A percentile compares a stretch with the other conserved stretches of the same genome.
phyloP scores from a whole-genome alignment of 2,888 invertebrate species.

The Cephus nigrinus region DNA sequence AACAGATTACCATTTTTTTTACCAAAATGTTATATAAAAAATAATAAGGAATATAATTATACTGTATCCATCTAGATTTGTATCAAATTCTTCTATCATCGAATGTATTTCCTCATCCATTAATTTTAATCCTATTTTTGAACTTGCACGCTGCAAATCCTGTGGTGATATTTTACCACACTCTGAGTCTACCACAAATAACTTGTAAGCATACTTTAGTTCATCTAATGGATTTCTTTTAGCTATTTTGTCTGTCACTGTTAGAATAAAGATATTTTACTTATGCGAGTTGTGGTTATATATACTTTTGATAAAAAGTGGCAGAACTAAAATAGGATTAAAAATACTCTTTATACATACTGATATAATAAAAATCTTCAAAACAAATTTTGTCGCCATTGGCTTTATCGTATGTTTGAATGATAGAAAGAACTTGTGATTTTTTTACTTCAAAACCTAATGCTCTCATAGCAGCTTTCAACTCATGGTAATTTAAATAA shows the following conservation, averaged over 20 bases:
- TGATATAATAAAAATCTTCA: constrained; percentile 45
- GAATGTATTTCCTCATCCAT: constrained; percentile 44
- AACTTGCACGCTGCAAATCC: constrained; percentile 39
- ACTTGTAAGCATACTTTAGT: constrained; percentile 42
- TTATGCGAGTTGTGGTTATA: background rate
- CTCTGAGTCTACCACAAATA: constrained; percentile 33
- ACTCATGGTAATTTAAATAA: constrained; percentile 48
- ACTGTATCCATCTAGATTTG: constrained; percentile 44
- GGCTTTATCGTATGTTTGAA: constrained; percentile 35
- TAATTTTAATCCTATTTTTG: constrained; percentile 34
- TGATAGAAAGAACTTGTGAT: constrained; percentile 40
- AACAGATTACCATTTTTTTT: background rate
- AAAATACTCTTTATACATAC: constrained; percentile 30
- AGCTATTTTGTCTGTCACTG: constrained; percentile 41
- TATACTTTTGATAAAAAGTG: background rate
- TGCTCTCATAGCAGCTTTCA: constrained; percentile 44
- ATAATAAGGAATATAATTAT: constrained; percentile 16
- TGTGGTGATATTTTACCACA: constrained; percentile 36
- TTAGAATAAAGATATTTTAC: background rate
- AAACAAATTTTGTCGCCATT: constrained; percentile 30
- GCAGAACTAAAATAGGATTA: background rate
- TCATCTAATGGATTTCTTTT: constrained; percentile 42
- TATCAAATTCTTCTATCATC: constrained; percentile 53
- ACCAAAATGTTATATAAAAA: background rate
- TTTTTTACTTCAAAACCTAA: constrained; percentile 46